These are phyloP conservation scores for Eulemur rubriventer DNA, from an alignment of 2,797 vertebrate genomes.

Conservation along the genomic window DNA sequence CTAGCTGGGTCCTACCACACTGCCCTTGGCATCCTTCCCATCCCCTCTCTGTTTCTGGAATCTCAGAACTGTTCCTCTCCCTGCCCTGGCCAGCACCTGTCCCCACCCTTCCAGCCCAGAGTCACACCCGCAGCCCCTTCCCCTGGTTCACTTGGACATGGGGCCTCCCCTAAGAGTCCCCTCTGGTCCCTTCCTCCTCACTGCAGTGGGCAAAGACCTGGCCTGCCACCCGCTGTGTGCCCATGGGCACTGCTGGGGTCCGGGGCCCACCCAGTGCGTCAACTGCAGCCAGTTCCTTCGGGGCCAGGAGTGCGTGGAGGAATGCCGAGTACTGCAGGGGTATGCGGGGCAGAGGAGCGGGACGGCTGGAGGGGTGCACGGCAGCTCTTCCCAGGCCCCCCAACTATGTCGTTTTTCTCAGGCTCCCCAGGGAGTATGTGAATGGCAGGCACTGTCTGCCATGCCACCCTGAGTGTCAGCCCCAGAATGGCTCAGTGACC, in stretches of 20 bases:
- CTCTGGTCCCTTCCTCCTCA: slow-evolving; percentile 34
- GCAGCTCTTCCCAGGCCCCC: not conserved
- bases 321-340: slow-evolving; percentile 93
- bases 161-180: not conserved
- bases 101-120: not conserved
- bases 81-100: not conserved
- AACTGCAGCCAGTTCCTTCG: slow-evolving; percentile 91
- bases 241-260: slow-evolving; percentile 94
- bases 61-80: not conserved
- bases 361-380: not conserved
- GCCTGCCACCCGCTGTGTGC: slow-evolving; percentile 91
- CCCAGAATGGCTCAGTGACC: slow-evolving; percentile 92
- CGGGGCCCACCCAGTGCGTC: slow-evolving; percentile 92
- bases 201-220: slow-evolving; percentile 85
- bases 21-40: not conserved
- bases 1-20: not conserved
- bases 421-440: slow-evolving; percentile 89
- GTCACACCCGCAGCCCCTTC: not conserved
- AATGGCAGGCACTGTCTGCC: slow-evolving; percentile 88
- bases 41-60: not conserved
- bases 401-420: slow-evolving; percentile 74
- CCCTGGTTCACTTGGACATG: not conserved
- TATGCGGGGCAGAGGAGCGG: slow-evolving; percentile 65
- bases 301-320: slow-evolving; percentile 92
- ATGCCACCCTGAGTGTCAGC: slow-evolving; percentile 93